A percentile compares a stretch with the other conserved stretches of the same genome.
Conservation (phyloP, 2,888 invertebrate species). For the Drosophila flavopinicola region DNA sequence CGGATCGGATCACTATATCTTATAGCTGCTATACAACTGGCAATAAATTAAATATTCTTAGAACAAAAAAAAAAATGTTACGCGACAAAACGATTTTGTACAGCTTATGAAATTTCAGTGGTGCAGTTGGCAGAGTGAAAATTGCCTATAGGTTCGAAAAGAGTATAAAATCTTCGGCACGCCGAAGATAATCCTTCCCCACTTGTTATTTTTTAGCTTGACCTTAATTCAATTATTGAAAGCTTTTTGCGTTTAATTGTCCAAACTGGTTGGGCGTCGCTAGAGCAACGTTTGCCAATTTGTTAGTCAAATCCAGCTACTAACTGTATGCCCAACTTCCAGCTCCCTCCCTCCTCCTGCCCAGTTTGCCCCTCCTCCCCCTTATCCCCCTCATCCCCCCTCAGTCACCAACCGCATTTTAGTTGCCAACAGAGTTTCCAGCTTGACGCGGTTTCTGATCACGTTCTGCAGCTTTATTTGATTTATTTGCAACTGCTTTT, state of each 20-base stretch:
- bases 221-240: slow-evolving; percentile 33
- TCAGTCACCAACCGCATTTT: background rate
- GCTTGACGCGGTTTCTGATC: slow-evolving; percentile 53
- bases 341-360: background rate
- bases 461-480: slow-evolving; percentile 72
- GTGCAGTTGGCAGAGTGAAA: no score
- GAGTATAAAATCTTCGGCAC: background rate
- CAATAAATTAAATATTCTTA: no score
- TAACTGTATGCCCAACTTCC: background rate
- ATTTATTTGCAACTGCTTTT: slow-evolving; percentile 62
- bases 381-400: background rate
- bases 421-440: slow-evolving; percentile 4
- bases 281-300: slow-evolving; percentile 6
- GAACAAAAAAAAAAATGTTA: no score
- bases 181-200: no score
- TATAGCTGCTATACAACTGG: no score
- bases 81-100: no score
- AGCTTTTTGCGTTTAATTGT: slow-evolving; percentile 18
- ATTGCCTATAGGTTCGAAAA: no score
- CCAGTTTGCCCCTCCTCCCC: no score
- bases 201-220: slow-evolving; percentile 1
- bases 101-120: no score
- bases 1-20: no score
- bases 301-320: slow-evolving; percentile 8
- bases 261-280: slow-evolving; percentile 27